Evolutionary conservation across 1,140 invertebrate species (phyloP), one percentile per base, ranked within the genome.

Genomic region (Arion vulgaris): DNA sequence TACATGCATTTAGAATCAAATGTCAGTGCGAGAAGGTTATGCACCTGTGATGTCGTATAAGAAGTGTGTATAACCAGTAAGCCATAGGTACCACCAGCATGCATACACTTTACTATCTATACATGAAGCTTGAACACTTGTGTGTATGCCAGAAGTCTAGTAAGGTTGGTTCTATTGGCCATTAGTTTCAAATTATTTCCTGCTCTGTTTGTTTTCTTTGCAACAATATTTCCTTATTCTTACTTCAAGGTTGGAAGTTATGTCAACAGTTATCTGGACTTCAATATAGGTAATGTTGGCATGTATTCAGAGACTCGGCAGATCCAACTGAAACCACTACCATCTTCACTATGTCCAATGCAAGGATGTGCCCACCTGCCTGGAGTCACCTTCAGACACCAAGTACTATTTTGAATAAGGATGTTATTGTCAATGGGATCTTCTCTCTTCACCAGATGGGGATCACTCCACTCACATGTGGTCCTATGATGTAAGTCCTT

Each of bases 351-450:
- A 2, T 90, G 89, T 81, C 86, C 87, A 7, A 17, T 51, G 28
- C 26, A 81, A 0, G 84, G 82, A 5, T 90, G 89, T 82, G 66
- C 66, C 4, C 86, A n/a, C 87, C 23, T 90, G 89, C 71, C 81
- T 89, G 4, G 86, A 85, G 1, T 57, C 79, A 9, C 82, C 84
- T n/a, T 32, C 53, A 53, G 73, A 84, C 0, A 69, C 85, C 19
- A 89, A 89, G 82, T 89, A 89, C 62, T 82, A 87, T 69, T 90
- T 84, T 74, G 32, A 84, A 32, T 51, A 89, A 89, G n/a, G 89
- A 91, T 69, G 82, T 91, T 32, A 73, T 90, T 53, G 84, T 91
- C 74, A 89, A 87, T 78, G 89, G 89, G 19, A 81, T 89, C 15
- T 91, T 90, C 81, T 87, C 87, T 51, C 69, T 90, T 11, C 90